Base-by-base conservation (phyloP, 2,113 vertebrate genomes). In the Clarias batrachus region DNA sequence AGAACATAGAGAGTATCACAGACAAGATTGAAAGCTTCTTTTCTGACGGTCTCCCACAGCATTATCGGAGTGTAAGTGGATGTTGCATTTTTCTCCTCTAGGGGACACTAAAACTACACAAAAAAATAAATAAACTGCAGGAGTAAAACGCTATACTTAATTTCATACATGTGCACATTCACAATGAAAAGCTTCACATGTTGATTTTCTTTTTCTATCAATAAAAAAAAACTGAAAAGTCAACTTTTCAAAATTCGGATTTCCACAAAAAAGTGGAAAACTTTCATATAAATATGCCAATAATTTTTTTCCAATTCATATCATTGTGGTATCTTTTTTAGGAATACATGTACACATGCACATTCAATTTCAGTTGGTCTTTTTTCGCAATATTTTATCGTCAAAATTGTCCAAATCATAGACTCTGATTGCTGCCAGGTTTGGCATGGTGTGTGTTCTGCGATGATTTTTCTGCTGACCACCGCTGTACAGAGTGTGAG, bases 51-150 rank as follows among this genome's bases (percentile, higher is more conserved):
- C 90, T 94, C 0, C 87, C 90, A 7, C 90, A 93, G n/a, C 95
- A 95, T 88, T 89, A 89, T 19, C 76, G 84, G 91, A 82, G 93
- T 91, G 10, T 95, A 92, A 92, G 95, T 94, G 54, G 23, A 59
- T 41, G 2, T 85, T 90, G 90, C 89, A 70, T 27, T 33, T 11
- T 5, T 54, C 23, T 87, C 71, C 83, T 33, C 48, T 54, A 85
- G 82, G 30, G 62, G 84, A 27, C 81, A 66, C 73, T 71, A 86
- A 52, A 77, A 48, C 79, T 12, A 73, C 70, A 73, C 33, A 37
- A 37, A 37, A 73, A 73, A 19, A 73, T 21, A 1, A 41, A 37
- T 37, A 48, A 48, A 48, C 7, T 48, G 37, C 70, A 10, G 8
- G 10, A 23, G 23, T 23, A 23, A 37, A 23, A 41, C 70, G 19